Conservation (phyloP, 2,797 vertebrate species). For the Phoebastria nigripes region DNA sequence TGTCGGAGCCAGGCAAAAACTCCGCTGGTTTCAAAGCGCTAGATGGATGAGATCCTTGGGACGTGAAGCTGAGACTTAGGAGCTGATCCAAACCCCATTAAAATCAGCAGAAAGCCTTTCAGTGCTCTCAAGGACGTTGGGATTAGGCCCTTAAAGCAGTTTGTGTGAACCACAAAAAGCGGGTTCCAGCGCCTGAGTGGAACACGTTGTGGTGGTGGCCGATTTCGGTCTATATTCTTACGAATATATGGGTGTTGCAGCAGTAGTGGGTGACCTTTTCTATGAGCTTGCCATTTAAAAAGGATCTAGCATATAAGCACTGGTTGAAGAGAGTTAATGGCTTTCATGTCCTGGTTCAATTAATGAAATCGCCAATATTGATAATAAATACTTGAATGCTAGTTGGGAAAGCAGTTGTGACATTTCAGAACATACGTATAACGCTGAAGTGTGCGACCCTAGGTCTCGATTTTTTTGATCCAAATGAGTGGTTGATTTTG, state of each 20-base stretch:
- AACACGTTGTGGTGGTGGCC: background rate
- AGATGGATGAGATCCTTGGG: background rate
- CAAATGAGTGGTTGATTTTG: background rate
- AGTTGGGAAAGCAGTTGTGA: background rate
- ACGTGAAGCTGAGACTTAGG: background rate
- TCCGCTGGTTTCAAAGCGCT: background rate
- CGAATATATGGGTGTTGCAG: fast-evolving
- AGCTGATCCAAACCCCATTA: background rate
- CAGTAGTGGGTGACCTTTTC: background rate
- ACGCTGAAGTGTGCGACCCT: fast-evolving
- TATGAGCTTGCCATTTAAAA: background rate
- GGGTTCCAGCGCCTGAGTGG: background rate
- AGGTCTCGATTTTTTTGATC: background rate
- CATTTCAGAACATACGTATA: background rate
- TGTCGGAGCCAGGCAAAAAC: background rate
- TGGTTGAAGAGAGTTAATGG: background rate
- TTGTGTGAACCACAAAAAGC: background rate
- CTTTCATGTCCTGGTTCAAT: background rate
- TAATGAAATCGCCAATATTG: background rate
- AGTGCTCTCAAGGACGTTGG: background rate
- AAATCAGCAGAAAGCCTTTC: background rate
- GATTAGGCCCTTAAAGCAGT: background rate
- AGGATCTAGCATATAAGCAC: background rate
- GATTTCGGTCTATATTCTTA: background rate
- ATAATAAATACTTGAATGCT: background rate